Conservation (phyloP, 23 tunicate genomes). For the Ciona savignyi region DNA sequence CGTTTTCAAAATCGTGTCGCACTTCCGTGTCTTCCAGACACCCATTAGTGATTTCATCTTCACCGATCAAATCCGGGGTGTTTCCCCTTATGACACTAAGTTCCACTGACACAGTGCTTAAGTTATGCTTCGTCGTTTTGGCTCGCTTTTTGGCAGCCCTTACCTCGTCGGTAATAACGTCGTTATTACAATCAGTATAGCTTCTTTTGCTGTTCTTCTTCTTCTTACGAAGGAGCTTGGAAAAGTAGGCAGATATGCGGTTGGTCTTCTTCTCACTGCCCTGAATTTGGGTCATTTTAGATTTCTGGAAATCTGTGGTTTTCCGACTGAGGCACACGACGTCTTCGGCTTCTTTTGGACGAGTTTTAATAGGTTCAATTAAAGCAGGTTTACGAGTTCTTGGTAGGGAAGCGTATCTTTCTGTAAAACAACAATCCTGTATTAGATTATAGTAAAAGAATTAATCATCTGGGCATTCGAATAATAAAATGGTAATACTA, state of each 20-base stretch:
- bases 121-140: slow-evolving; percentile 3
- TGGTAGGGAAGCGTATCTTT: slow-evolving; percentile 3
- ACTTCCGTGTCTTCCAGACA: neutral
- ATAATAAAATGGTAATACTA: no score
- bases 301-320: neutral
- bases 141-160: slow-evolving; percentile 14
- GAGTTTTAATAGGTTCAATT: neutral
- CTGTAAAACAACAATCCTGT: neutral
- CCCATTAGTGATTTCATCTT: slow-evolving; percentile 2
- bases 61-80: slow-evolving; percentile 16
- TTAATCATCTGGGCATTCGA: no score
- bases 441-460: no score
- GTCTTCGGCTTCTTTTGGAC: slow-evolving; percentile 5
- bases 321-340: neutral
- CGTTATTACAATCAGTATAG: slow-evolving; percentile 19
- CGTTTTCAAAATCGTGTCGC: neutral
- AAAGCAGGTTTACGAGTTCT: slow-evolving; percentile 7
- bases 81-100: slow-evolving; percentile 21
- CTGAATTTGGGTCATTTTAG: neutral
- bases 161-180: slow-evolving; percentile 23
- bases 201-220: slow-evolving; percentile 9
- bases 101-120: slow-evolving; percentile 14
- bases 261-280: slow-evolving; percentile 18
- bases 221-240: slow-evolving; percentile 33
- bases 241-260: slow-evolving; percentile 18